Conservation (phyloP, 2,113 vertebrate species). For the Actenoides hombroni region DNA sequence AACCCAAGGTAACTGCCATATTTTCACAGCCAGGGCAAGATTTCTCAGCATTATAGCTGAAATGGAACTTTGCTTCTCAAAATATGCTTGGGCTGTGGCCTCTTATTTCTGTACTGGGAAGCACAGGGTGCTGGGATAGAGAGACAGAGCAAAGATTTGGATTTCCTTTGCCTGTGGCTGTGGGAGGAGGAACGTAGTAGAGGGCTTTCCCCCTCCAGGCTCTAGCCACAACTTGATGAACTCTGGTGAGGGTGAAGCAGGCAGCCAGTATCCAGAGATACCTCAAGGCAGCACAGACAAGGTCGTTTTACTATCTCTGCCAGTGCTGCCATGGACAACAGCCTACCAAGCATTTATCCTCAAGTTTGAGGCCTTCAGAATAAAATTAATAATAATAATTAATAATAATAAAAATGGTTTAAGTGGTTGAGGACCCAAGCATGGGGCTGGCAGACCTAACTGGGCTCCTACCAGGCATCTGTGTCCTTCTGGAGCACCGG, state of each 20-base stretch:
- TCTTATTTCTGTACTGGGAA: neutral
- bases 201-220: neutral
- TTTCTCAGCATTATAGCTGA: neutral
- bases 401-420: neutral
- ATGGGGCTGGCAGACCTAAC: neutral
- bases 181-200: neutral
- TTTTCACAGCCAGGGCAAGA: neutral
- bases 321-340: neutral
- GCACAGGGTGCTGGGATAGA: neutral
- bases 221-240: neutral
- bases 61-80: neutral
- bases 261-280: neutral
- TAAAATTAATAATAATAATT: neutral
- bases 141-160: neutral
- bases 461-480: neutral
- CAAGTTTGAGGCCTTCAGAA: neutral
- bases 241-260: neutral
- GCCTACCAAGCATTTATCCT: neutral
- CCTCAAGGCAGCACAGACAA: neutral
- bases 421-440: neutral
- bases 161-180: neutral
- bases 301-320: neutral
- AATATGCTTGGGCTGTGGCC: neutral
- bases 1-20: neutral
- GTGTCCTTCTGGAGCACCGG: neutral